Evolutionary conservation across 2,797 vertebrate genomes (phyloP).

Genomic region (Galago senegalensis): DNA sequence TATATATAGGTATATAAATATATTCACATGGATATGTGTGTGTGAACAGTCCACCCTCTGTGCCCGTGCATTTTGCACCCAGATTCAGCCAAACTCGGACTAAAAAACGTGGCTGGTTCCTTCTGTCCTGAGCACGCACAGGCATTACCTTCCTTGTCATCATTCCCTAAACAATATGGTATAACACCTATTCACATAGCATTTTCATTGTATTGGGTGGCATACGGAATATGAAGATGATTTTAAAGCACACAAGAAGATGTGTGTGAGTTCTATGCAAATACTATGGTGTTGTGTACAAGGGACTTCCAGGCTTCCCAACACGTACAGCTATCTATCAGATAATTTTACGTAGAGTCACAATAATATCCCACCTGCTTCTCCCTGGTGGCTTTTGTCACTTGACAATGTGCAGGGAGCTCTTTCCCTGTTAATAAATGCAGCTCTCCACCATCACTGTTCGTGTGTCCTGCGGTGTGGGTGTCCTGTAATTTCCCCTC

Average conservation of each 20-base stretch:
- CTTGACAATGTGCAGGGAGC: constrained; percentile 16
- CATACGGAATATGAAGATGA: background rate
- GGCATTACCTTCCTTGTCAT: background rate
- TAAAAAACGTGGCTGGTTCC: background rate
- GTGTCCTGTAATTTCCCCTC: constrained; percentile 47
- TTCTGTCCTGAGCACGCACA: background rate
- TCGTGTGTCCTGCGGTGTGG: background rate
- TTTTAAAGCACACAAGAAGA: background rate
- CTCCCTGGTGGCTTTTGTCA: background rate
- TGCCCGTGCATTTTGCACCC: background rate
- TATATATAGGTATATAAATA: background rate
- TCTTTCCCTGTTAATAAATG: constrained; percentile 62
- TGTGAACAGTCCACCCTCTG: background rate
- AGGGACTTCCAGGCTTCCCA: background rate
- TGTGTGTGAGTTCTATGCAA: background rate
- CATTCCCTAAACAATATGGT: background rate
- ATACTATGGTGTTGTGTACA: background rate
- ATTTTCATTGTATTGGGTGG: background rate
- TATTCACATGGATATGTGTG: background rate
- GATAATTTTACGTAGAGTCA: constrained; percentile 46
- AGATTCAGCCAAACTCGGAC: background rate
- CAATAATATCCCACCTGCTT: constrained; percentile 46
- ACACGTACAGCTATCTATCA: background rate
- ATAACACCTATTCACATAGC: background rate
- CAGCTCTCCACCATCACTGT: background rate